Percentiles rank a stretch among this genome's conserved stretches.
phyloP scores from a whole-genome alignment of 2,888 invertebrate genomes.

The Dinocampus coccinellae region DNA sequence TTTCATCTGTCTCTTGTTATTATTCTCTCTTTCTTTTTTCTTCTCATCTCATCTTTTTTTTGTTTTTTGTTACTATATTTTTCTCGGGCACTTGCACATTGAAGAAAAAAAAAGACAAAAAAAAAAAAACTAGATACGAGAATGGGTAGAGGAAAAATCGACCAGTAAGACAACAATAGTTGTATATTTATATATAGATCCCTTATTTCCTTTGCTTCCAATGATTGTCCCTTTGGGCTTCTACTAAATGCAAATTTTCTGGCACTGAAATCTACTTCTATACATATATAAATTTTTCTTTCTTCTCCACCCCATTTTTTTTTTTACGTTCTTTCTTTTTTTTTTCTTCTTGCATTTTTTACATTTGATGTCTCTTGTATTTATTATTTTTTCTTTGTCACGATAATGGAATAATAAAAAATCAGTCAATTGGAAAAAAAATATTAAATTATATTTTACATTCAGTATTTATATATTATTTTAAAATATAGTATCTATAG shows the following conservation, averaged over 20 bases:
- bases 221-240: conserved; percentile 40
- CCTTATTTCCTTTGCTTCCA: conserved; percentile 30
- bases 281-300: conserved; percentile 22
- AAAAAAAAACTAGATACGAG: too few species aligned
- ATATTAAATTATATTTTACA: conserved; percentile 4
- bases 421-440: neutral
- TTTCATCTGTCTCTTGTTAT: conserved; percentile 38
- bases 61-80: neutral
- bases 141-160: conserved; percentile 22
- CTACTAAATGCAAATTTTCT: conserved; percentile 58
- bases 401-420: neutral
- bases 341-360: neutral
- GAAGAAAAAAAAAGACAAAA: neutral
- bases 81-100: conserved; percentile 14
- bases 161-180: neutral
- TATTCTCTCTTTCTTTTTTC: conserved; percentile 35
- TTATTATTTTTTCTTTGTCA: neutral
- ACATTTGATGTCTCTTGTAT: neutral
- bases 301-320: conserved; percentile 18
- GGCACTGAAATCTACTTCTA: conserved; percentile 43
- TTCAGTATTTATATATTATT: conserved; percentile 9
- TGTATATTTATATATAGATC: conserved; percentile 21
- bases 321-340: conserved; percentile 8
- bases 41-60: neutral
- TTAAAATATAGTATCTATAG: too few species aligned